Evolutionary conservation across 2,113 vertebrate species (phyloP).

Genomic region (Myotis brandtii): DNA sequence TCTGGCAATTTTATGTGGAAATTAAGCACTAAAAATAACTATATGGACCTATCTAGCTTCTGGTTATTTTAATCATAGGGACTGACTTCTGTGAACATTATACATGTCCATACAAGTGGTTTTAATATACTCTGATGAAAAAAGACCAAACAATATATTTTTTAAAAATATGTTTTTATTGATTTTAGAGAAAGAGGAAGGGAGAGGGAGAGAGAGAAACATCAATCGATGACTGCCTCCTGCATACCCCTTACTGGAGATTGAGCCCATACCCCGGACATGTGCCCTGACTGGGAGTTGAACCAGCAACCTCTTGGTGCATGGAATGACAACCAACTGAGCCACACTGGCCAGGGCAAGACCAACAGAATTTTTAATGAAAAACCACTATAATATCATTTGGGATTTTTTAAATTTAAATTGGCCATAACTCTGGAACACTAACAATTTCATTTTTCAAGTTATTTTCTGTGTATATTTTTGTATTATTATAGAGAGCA

Average conservation of each 20-base stretch:
- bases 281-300: too few species aligned
- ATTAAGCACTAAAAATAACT: slow-evolving; percentile 19
- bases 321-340: too few species aligned
- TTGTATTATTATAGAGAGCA: background rate
- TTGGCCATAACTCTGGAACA: background rate
- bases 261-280: too few species aligned
- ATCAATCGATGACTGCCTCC: too few species aligned
- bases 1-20: background rate
- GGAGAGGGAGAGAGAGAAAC: too few species aligned
- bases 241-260: too few species aligned
- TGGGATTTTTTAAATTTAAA: background rate
- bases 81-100: background rate
- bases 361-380: background rate
- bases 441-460: slow-evolving; percentile 13
- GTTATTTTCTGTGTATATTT: background rate
- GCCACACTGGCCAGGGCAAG: background rate
- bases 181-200: too few species aligned
- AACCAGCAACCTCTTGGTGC: too few species aligned
- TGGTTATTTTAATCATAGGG: slow-evolving; percentile 1
- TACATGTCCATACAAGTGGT: background rate
- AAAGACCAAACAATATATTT: background rate
- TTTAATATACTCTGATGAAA: background rate
- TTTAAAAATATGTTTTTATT: too few species aligned
- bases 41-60: background rate
- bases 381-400: background rate